A percentile compares a stretch with the other conserved stretches of the same genome.
phyloP scores from a whole-genome alignment of 2,113 vertebrate species.

The Poicephalus gulielmi region DNA sequence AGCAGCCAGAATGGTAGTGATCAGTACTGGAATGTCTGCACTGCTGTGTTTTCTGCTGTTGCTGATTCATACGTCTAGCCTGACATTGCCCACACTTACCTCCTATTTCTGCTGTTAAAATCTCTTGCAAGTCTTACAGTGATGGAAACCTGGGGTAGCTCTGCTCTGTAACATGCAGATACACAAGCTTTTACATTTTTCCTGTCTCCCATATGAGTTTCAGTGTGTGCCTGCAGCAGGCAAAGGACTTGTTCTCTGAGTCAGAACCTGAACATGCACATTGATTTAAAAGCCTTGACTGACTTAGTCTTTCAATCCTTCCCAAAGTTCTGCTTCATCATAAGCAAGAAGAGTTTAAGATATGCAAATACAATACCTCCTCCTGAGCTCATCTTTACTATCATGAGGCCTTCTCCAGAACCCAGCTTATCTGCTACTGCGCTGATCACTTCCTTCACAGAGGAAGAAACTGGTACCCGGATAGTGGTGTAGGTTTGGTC shows the following conservation, averaged over 20 bases:
- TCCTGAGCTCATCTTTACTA: constrained; percentile 92
- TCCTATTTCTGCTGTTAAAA: background rate
- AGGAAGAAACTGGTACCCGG: constrained; percentile 85
- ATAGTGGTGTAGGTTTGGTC: constrained; percentile 98
- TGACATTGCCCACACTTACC: background rate
- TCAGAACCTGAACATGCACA: background rate
- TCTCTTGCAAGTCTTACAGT: background rate
- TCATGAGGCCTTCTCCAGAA: constrained; percentile 88
- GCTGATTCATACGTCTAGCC: background rate
- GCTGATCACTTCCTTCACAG: constrained; percentile 88
- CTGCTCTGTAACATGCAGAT: background rate
- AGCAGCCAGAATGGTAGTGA: background rate
- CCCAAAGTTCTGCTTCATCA: background rate
- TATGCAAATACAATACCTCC: constrained; percentile 83
- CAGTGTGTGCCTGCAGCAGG: background rate
- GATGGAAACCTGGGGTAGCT: background rate
- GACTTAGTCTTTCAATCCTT: background rate
- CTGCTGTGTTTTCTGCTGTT: background rate
- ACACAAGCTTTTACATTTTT: background rate
- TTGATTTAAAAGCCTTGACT: background rate
- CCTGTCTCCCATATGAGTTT: background rate
- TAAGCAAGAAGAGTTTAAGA: background rate
- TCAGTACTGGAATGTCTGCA: background rate
- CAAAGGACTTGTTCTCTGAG: background rate
- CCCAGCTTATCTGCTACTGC: constrained; percentile 94